phyloP scores from a whole-genome alignment of 2,888 invertebrate genomes.

The Diloba caeruleocephala region DNA sequence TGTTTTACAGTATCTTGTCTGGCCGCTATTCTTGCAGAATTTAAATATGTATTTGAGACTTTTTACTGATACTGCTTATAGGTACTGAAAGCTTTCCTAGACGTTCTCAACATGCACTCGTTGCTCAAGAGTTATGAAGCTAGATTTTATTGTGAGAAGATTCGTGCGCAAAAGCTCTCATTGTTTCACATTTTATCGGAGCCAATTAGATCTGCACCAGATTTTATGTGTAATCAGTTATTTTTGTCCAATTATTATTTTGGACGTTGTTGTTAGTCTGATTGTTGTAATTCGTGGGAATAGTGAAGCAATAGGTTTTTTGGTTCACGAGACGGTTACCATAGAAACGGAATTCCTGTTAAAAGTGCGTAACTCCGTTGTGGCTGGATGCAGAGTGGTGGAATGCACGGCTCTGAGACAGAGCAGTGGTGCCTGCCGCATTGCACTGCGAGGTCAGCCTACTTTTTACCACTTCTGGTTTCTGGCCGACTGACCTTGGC shows the following conservation, averaged over 20 bases:
- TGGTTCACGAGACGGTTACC: slow-evolving; percentile 32
- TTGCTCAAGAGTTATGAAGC: slow-evolving; percentile 61
- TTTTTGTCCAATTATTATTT: slow-evolving; percentile 40
- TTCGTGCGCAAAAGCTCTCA: slow-evolving; percentile 59
- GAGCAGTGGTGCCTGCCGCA: slow-evolving; percentile 61
- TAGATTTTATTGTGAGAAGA: slow-evolving; percentile 67
- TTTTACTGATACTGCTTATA: slow-evolving; percentile 26
- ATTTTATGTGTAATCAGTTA: slow-evolving; percentile 23
- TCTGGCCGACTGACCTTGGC: slow-evolving; percentile 78
- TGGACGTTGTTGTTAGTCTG: slow-evolving; percentile 32
- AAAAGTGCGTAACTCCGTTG: slow-evolving; percentile 55
- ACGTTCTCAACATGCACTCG: slow-evolving; percentile 43
- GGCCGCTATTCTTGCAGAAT: slow-evolving; percentile 55
- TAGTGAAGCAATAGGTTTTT: slow-evolving; percentile 29
- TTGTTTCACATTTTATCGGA: slow-evolving; percentile 58
- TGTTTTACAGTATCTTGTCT: slow-evolving; percentile 62
- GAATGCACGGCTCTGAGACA: slow-evolving; percentile 34
- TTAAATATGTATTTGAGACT: slow-evolving; percentile 39
- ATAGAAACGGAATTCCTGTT: slow-evolving; percentile 49
- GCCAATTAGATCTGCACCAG: slow-evolving; percentile 37
- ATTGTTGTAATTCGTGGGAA: slow-evolving; percentile 48
- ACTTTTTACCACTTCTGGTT: slow-evolving; percentile 81
- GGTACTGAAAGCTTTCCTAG: slow-evolving; percentile 39
- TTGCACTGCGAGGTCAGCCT: slow-evolving; percentile 76
- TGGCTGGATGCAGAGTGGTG: slow-evolving; percentile 31